Evolutionary conservation across 2,113 vertebrate species (phyloP).

Genomic region (Pteruthius melanotis): DNA sequence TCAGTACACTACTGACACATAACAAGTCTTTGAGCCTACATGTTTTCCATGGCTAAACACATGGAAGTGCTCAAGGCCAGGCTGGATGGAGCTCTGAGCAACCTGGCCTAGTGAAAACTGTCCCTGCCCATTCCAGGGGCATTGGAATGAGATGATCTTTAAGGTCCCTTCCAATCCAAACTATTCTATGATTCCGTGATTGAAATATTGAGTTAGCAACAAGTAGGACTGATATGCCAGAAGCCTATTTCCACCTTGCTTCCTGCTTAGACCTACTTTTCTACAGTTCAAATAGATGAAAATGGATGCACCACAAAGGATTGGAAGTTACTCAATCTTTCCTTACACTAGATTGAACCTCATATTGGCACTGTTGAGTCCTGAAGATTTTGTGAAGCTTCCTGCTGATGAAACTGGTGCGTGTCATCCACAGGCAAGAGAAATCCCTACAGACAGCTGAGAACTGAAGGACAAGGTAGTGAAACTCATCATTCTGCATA

Average conservation of each 20-base stretch:
- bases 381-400: background rate
- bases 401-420: background rate
- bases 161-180: background rate
- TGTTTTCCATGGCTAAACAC: background rate
- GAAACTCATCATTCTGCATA: background rate
- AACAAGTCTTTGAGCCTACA: rapidly evolving
- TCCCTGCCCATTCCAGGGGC: background rate
- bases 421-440: background rate
- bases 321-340: background rate
- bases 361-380: rapidly evolving
- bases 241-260: background rate
- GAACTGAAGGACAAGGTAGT: background rate
- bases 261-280: background rate
- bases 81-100: background rate
- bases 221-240: background rate
- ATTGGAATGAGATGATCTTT: background rate
- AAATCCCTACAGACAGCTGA: background rate
- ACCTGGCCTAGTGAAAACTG: background rate
- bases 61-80: background rate
- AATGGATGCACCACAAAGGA: background rate
- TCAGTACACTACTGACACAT: background rate
- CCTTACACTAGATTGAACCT: background rate
- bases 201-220: background rate
- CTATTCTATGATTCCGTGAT: background rate
- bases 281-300: background rate